Percentiles rank a stretch among this genome's conserved stretches.
These are phyloP conservation scores for Passerina amoena DNA, from an alignment of 2,113 vertebrate genomes.

Conservation along the genomic window DNA sequence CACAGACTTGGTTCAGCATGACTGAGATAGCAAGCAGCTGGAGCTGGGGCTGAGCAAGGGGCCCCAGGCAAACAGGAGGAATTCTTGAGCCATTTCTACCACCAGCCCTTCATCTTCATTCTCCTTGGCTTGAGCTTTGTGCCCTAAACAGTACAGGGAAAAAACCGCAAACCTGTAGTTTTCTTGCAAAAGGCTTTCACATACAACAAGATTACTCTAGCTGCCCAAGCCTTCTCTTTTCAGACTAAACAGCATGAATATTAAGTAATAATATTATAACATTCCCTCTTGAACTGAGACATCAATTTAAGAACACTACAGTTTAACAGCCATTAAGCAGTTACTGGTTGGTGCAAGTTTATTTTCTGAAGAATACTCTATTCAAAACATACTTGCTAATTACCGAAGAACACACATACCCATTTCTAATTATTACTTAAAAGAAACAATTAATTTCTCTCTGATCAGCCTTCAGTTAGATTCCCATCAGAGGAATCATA, in stretches of 20 bases:
- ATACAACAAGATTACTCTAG: not conserved
- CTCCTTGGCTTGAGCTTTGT: not conserved
- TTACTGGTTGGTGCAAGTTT: not conserved
- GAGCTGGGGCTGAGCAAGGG: not conserved
- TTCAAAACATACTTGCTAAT: not conserved
- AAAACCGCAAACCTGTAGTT: not conserved
- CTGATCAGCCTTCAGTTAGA: not conserved
- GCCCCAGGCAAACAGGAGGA: not conserved
- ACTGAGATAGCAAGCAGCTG: not conserved
- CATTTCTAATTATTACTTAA: not conserved
- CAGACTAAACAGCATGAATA: not conserved
- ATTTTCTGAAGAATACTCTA: not conserved
- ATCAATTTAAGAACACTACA: not conserved
- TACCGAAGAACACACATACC: not conserved
- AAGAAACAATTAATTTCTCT: not conserved
- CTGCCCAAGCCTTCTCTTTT: not conserved
- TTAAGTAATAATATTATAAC: not conserved
- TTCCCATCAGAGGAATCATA: not conserved
- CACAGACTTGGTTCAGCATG: not conserved
- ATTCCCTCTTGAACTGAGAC: not conserved
- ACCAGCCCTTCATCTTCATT: not conserved
- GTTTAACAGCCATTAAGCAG: not conserved
- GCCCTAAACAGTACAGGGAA: not conserved
- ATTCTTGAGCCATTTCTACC: not conserved
- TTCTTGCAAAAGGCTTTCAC: not conserved